Conservation (phyloP, 53 echinoderm and acorn worm species). For the Holothuria scabra region DNA sequence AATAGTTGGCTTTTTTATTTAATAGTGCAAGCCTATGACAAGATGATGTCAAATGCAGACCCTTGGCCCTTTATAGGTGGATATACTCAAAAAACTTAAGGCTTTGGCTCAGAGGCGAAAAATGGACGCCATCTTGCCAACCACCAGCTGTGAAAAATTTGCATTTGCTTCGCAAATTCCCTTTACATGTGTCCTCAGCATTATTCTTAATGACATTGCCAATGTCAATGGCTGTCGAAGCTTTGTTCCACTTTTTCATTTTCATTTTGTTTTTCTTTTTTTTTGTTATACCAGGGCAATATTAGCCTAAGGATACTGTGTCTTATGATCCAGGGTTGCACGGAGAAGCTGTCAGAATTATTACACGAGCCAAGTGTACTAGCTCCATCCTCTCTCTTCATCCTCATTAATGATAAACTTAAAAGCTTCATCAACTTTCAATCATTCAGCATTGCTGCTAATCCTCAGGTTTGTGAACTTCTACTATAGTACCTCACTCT, state of each 20-base stretch:
- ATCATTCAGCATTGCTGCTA: constrained; percentile 13
- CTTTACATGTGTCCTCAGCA: no score
- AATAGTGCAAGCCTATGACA: no score
- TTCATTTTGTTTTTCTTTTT: no score
- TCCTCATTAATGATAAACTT: constrained; percentile 54
- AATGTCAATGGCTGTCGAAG: neutral
- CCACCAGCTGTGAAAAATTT: constrained; percentile 39
- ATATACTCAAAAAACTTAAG: no score
- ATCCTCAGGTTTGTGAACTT: constrained; percentile 2
- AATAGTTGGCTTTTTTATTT: no score
- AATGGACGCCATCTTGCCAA: no score
- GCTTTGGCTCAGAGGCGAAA: no score
- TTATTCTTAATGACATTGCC: neutral
- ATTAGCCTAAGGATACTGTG: constrained; percentile 46
- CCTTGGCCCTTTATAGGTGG: no score
- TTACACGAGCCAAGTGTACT: constrained; percentile 72
- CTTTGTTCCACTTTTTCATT: constrained; percentile 9
- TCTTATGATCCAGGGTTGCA: constrained; percentile 54
- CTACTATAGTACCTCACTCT: no score
- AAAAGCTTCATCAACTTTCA: constrained; percentile 16
- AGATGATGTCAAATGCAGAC: no score
- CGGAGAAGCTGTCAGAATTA: constrained; percentile 57
- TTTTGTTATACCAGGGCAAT: constrained; percentile 18
- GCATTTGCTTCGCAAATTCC: neutral
- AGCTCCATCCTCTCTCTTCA: constrained; percentile 42